Conservation (phyloP, 2,113 vertebrate genomes). For the Vulpes vulpes region DNA sequence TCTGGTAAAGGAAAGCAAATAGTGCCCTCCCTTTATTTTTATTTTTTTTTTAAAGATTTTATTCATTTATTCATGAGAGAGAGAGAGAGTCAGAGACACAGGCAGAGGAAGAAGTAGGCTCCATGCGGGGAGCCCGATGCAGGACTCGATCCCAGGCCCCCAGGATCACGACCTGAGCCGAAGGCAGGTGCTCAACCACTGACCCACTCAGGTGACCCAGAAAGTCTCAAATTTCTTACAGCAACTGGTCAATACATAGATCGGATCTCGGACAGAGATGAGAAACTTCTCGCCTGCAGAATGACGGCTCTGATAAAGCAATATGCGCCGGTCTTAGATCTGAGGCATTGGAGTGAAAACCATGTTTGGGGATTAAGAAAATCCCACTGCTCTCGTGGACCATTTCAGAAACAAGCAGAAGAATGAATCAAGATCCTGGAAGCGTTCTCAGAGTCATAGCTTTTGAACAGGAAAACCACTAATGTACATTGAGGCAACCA, state of each 20-base stretch:
- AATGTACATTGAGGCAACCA: neutral
- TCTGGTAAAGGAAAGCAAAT: neutral
- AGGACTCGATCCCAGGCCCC: too few species aligned
- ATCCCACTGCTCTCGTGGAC: neutral
- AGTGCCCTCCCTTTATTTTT: too few species aligned
- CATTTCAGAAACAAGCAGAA: neutral
- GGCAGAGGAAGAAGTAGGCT: too few species aligned
- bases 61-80: too few species aligned
- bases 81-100: too few species aligned
- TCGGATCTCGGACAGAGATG: fast-evolving
- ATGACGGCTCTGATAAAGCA: fast-evolving
- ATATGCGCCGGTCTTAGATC: neutral
- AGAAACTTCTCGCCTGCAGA: neutral
- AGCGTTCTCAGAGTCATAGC: fast-evolving
- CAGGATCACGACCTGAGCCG: too few species aligned
- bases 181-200: too few species aligned
- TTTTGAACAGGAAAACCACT: neutral
- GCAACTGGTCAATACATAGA: neutral
- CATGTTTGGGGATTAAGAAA: neutral
- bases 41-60: too few species aligned
- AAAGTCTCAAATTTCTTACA: neutral
- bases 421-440: neutral
- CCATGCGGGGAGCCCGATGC: too few species aligned
- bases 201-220: too few species aligned
- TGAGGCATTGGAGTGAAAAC: neutral